Evolutionary conservation across 2,888 invertebrate species (phyloP).

Genomic region (Buathra laborator): DNA sequence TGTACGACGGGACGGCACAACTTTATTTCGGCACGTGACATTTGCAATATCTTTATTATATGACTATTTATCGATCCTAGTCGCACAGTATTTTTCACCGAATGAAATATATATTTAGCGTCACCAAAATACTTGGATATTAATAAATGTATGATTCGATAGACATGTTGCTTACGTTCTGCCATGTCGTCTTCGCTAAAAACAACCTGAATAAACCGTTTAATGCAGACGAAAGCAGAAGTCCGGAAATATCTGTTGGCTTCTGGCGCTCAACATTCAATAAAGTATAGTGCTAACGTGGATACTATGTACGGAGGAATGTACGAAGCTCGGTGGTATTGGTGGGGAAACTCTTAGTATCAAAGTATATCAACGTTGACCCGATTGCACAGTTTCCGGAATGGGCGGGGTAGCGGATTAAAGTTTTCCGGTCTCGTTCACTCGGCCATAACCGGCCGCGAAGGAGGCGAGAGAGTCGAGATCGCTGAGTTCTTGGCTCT

Average conservation of each 20-base stretch:
- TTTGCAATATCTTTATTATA: slow-evolving; percentile 1
- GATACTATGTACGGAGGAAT: background rate
- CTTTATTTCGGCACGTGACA: slow-evolving; percentile 24
- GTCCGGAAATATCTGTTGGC: background rate
- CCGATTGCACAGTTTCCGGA: slow-evolving; percentile 62
- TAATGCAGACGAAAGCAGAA: background rate
- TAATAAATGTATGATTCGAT: background rate
- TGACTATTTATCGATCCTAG: background rate
- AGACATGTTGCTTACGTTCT: background rate
- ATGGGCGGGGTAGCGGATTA: slow-evolving; percentile 55
- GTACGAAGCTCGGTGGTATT: background rate
- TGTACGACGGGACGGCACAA: background rate
- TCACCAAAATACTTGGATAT: background rate
- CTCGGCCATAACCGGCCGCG: slow-evolving; percentile 25
- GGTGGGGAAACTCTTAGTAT: slow-evolving; percentile 12
- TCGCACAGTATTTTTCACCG: background rate
- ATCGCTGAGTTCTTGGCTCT: slow-evolving; percentile 59
- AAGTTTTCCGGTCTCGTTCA: slow-evolving; percentile 61
- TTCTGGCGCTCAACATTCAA: background rate
- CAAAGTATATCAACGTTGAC: slow-evolving; percentile 45
- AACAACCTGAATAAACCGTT: background rate
- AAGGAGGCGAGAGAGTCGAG: slow-evolving; percentile 35
- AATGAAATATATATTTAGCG: background rate
- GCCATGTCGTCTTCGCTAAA: background rate
- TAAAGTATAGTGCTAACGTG: background rate